These are phyloP conservation scores for Pantala flavescens DNA, from an alignment of 1,140 invertebrate species.

Conservation along the genomic window DNA sequence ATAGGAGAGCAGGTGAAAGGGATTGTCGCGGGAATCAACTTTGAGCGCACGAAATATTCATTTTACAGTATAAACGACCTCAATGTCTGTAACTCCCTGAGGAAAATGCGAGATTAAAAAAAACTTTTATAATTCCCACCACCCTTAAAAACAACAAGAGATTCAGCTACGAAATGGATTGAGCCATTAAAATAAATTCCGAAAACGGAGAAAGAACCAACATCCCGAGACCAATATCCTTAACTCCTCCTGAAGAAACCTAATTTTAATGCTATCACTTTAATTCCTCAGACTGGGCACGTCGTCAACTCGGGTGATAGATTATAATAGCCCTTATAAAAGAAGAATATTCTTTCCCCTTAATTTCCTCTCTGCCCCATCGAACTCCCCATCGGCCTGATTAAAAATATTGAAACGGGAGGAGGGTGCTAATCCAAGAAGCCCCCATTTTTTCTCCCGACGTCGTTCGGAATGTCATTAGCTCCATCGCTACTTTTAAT, in stretches of 20 bases:
- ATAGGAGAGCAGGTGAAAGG: too few species aligned
- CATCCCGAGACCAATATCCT: background rate
- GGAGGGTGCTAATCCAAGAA: background rate
- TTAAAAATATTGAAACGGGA: background rate
- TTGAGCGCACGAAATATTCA: too few species aligned
- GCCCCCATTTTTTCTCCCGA: constrained; percentile 13
- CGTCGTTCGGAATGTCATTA: too few species aligned
- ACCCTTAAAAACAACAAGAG: background rate
- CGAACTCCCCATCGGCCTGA: background rate
- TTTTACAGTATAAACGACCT: too few species aligned
- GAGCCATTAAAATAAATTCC: background rate
- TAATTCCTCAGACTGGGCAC: constrained; percentile 11
- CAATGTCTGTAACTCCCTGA: background rate
- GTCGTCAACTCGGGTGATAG: constrained; percentile 2
- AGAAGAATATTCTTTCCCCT: background rate
- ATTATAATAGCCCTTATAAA: constrained; percentile 12
- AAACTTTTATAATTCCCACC: background rate
- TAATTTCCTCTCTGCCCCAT: background rate
- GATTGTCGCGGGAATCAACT: too few species aligned
- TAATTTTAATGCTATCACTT: background rate
- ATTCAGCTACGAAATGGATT: background rate
- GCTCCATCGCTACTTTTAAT: too few species aligned
- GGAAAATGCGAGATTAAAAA: background rate
- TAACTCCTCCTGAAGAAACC: background rate
- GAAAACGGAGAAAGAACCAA: background rate